These are phyloP conservation scores for Antitype chi DNA, from an alignment of 2,888 invertebrate species.

Conservation along the genomic window DNA sequence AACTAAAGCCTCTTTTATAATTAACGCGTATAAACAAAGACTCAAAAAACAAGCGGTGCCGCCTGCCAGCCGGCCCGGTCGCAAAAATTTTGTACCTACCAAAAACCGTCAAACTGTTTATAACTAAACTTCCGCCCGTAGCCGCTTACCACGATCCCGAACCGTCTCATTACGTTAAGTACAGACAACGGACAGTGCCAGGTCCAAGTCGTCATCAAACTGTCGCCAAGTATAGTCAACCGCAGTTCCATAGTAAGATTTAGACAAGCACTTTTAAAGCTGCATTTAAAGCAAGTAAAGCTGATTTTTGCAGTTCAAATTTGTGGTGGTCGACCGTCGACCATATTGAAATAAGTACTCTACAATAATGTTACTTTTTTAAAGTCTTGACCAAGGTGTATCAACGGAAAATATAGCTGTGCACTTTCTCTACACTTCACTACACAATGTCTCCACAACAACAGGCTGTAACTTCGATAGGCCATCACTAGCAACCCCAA, in stretches of 20 bases:
- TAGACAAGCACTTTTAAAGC: background rate
- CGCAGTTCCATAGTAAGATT: background rate
- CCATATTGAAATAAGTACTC: conserved; percentile 1
- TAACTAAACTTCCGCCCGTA: conserved; percentile 12
- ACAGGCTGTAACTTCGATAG: conserved; percentile 18
- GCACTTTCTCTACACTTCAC: background rate
- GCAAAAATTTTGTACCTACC: conserved; percentile 16
- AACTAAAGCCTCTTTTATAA: background rate
- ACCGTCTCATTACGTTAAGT: conserved; percentile 30
- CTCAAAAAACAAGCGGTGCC: conserved; percentile 10
- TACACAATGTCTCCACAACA: background rate
- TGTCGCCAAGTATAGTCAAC: conserved; percentile 14
- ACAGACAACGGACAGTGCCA: conserved; percentile 13
- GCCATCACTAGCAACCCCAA: conserved; percentile 22
- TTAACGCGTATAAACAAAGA: conserved; percentile 5
- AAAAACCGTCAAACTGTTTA: conserved; percentile 36
- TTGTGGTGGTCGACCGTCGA: background rate
- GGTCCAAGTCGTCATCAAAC: conserved; percentile 4
- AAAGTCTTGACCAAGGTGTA: background rate
- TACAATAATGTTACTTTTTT: conserved; percentile 4
- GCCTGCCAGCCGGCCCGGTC: background rate
- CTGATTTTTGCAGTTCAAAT: background rate
- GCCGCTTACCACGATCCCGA: conserved; percentile 11
- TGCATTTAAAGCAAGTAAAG: too few relatives aligned
- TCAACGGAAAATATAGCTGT: background rate